Evolutionary conservation across 2,113 vertebrate genomes (phyloP).

Genomic region (Zeus faber): DNA sequence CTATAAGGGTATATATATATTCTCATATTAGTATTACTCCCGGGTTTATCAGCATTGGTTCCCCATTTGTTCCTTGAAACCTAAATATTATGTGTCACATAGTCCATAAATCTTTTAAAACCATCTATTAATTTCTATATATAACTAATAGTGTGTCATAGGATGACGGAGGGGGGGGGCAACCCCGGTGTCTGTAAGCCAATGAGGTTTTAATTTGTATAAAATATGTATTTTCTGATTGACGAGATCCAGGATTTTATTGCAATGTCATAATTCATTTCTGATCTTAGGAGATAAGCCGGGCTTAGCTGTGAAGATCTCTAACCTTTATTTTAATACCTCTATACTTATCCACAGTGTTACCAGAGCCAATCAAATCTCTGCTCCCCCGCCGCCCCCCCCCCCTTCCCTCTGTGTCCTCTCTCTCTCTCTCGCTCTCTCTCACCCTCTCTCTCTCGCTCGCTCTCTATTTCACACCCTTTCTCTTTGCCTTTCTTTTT

Average conservation of each 20-base stretch:
- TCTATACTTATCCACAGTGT: conserved; percentile 51
- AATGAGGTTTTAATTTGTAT: conserved; percentile 46
- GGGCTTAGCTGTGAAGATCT: conserved; percentile 57
- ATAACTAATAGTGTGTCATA: conserved; percentile 48
- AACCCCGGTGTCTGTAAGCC: conserved; percentile 26
- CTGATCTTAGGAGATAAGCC: conserved; percentile 59
- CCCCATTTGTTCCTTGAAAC: conserved; percentile 38
- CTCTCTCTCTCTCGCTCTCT: not conserved
- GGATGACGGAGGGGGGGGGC: conserved; percentile 21
- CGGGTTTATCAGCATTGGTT: conserved; percentile 33
- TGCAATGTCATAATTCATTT: conserved; percentile 66
- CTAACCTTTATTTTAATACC: conserved; percentile 69
- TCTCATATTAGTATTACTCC: conserved; percentile 2
- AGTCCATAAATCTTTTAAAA: conserved; percentile 50
- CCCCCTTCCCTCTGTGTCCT: not conserved
- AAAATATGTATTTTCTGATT: conserved; percentile 59
- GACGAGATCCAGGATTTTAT: conserved; percentile 53
- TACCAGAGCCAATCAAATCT: conserved; percentile 50
- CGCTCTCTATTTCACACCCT: not conserved
- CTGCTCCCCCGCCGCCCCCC: not conserved
- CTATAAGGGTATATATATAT: conserved; percentile 14
- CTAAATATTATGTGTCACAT: conserved; percentile 35
- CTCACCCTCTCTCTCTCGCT: not conserved
- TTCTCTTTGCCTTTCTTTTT: not conserved
- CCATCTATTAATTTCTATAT: conserved; percentile 40